A percentile compares a stretch with the other conserved stretches of the same genome.
phyloP scores from a whole-genome alignment of 2,888 invertebrate genomes.

The Chalcis sispes region DNA sequence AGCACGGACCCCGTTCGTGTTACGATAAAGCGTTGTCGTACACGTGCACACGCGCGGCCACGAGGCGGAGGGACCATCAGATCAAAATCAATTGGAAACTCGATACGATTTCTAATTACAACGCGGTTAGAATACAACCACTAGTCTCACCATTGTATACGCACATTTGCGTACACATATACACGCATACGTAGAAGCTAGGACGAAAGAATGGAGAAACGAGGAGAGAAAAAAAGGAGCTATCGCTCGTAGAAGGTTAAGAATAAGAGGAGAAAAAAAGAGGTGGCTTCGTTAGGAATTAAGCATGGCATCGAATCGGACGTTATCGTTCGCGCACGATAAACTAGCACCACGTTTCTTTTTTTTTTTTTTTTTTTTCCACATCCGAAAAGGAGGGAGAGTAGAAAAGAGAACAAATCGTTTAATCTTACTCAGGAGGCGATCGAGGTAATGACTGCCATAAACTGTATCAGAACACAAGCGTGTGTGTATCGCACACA shows the following conservation, averaged over 20 bases:
- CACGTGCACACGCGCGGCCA: background rate
- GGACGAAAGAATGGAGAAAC: background rate
- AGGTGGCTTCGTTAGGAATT: background rate
- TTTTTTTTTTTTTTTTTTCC: background rate
- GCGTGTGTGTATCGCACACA: too few relatives aligned
- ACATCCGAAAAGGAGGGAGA: background rate
- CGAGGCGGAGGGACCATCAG: slow-evolving; percentile 8
- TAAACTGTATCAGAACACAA: slow-evolving; percentile 64
- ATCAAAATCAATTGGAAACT: slow-evolving; percentile 56
- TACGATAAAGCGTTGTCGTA: slow-evolving; percentile 22
- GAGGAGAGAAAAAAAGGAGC: slow-evolving; percentile 12
- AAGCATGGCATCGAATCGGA: slow-evolving; percentile 24
- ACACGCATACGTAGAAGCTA: too few relatives aligned
- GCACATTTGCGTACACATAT: too few relatives aligned
- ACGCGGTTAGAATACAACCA: slow-evolving; percentile 47
- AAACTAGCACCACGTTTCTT: slow-evolving; percentile 34
- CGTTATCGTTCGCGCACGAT: slow-evolving; percentile 37
- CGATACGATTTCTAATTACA: slow-evolving; percentile 57
- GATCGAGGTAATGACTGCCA: slow-evolving; percentile 74
- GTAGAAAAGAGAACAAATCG: slow-evolving; percentile 67
- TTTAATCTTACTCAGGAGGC: slow-evolving; percentile 71
- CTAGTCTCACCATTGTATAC: too few relatives aligned
- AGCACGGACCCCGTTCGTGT: slow-evolving; percentile 22
- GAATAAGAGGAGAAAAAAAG: slow-evolving; percentile 11
- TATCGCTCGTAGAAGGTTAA: too few relatives aligned